phyloP scores from a whole-genome alignment of 2,797 vertebrate species.

The Tragelaphus eurycerus region DNA sequence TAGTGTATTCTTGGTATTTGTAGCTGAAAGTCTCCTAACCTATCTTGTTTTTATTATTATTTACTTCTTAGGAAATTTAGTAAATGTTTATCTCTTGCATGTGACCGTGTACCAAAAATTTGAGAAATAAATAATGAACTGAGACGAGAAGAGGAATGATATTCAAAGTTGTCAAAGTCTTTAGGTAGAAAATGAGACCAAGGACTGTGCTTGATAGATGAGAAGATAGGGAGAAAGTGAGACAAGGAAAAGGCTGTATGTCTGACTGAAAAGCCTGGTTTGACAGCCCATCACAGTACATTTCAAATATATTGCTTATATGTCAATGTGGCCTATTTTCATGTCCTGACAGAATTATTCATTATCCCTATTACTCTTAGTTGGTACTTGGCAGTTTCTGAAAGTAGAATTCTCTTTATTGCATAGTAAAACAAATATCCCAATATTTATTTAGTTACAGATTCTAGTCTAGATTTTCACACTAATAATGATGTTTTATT shows the following conservation, averaged over 20 bases:
- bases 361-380: neutral
- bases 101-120: neutral
- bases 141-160: neutral
- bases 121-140: neutral
- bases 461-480: neutral
- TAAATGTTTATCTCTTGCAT: neutral
- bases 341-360: neutral
- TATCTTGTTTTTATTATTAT: neutral
- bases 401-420: neutral
- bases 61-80: neutral
- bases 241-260: neutral
- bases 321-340: neutral
- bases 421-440: neutral
- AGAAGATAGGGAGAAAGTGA: neutral
- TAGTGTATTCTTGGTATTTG: neutral
- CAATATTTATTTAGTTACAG: neutral
- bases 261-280: neutral
- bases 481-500: neutral
- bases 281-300: neutral
- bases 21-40: neutral
- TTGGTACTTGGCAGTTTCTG: neutral
- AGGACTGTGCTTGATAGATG: constrained; percentile 8
- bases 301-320: neutral
- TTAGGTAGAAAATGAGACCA: neutral
- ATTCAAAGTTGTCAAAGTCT: constrained; percentile 22